A percentile compares a stretch with the other conserved stretches of the same genome.
These are phyloP conservation scores for Volucella inflata DNA, from an alignment of 2,888 invertebrate genomes.

Conservation along the genomic window DNA sequence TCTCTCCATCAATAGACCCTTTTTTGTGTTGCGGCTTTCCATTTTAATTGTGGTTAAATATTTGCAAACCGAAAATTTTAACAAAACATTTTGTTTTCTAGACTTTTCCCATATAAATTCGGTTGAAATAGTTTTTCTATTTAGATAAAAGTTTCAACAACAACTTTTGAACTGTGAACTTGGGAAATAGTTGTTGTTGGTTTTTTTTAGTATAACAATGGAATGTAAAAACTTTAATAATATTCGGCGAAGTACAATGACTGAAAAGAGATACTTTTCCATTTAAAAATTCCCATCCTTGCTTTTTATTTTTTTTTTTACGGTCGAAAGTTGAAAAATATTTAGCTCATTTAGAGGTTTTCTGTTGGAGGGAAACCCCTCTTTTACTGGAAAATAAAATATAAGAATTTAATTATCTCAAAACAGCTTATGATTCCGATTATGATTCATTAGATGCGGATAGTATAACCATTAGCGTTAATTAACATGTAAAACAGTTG, in stretches of 20 bases:
- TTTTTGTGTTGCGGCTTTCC: too few relatives aligned
- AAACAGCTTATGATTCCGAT: neutral
- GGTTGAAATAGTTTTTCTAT: conserved; percentile 15
- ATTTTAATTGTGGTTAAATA: conserved; percentile 28
- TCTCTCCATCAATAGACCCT: too few relatives aligned
- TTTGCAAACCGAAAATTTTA: conserved; percentile 17
- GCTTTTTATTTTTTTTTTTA: too few relatives aligned
- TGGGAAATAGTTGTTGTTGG: neutral
- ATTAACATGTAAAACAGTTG: neutral
- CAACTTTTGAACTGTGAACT: neutral
- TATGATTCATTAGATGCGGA: neutral
- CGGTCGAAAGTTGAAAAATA: neutral
- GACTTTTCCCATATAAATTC: conserved; percentile 19
- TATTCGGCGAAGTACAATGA: neutral
- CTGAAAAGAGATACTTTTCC: neutral
- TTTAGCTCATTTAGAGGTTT: neutral
- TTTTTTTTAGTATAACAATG: neutral
- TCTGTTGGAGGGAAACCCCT: neutral
- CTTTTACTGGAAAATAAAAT: neutral
- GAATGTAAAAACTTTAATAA: neutral
- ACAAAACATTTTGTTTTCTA: neutral
- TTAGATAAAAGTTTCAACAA: neutral
- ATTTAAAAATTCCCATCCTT: too few relatives aligned
- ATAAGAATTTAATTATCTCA: too few relatives aligned
- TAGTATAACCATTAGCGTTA: neutral